Conservation (phyloP, 2,888 invertebrate genomes). For the Aquatica leii region DNA sequence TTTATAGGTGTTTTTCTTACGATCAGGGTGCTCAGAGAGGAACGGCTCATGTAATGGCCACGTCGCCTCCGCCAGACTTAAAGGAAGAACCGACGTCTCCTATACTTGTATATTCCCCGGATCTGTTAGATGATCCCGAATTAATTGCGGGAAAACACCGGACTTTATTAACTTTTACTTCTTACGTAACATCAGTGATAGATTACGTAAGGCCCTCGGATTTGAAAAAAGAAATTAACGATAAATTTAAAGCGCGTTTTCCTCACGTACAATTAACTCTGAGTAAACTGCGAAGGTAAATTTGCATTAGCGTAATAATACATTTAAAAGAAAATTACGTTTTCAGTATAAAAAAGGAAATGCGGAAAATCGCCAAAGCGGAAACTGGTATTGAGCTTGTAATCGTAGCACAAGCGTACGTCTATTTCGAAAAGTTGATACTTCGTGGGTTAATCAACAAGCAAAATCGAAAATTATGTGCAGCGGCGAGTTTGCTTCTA, state of each 20-base stretch:
- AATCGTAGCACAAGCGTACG: constrained; percentile 95
- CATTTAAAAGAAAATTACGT: background rate
- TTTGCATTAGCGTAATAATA: background rate
- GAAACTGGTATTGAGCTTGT: constrained; percentile 86
- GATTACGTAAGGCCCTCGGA: constrained; percentile 96
- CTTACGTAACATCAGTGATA: constrained; percentile 94
- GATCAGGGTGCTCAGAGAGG: constrained; percentile 71
- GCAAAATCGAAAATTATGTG: constrained; percentile 93
- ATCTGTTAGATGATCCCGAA: constrained; percentile 92
- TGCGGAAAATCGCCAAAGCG: constrained; percentile 89
- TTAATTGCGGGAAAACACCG: constrained; percentile 89
- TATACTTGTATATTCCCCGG: constrained; percentile 76
- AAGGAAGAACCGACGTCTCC: constrained; percentile 58
- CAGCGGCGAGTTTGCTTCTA: constrained; percentile 91
- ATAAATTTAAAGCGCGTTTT: constrained; percentile 94
- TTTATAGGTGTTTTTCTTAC: constrained; percentile 76
- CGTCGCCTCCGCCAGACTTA: constrained; percentile 60
- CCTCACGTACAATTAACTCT: constrained; percentile 93
- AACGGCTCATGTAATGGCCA: constrained; percentile 61
- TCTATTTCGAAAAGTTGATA: constrained; percentile 98
- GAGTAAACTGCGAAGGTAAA: constrained; percentile 92
- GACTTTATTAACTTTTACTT: constrained; percentile 85
- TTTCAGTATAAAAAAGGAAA: constrained; percentile 91
- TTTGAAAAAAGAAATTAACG: constrained; percentile 95
- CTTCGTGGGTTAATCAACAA: constrained; percentile 92